phyloP scores from a whole-genome alignment of 2,888 invertebrate species.

The Acrobasis consociella region DNA sequence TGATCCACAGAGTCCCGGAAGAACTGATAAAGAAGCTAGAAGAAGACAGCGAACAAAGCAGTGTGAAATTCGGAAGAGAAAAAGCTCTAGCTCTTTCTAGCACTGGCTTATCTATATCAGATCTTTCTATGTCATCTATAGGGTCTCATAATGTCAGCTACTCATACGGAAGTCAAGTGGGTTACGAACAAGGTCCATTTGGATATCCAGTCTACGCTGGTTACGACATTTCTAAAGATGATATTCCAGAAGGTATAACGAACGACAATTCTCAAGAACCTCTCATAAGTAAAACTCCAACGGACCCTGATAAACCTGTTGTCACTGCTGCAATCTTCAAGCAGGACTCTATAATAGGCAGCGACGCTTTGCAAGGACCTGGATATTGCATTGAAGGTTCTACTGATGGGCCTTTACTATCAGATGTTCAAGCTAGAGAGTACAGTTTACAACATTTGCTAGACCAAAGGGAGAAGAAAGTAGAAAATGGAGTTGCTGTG shows the following conservation, averaged over 20 bases:
- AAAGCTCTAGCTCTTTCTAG: slow-evolving; percentile 83
- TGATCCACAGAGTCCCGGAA: slow-evolving; percentile 72
- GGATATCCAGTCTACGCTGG: slow-evolving; percentile 86
- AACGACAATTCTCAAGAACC: slow-evolving; percentile 76
- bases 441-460: slow-evolving; percentile 71
- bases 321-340: slow-evolving; percentile 88
- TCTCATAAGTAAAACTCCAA: slow-evolving; percentile 71
- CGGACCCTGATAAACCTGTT: slow-evolving; percentile 84
- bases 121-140: slow-evolving; percentile 88
- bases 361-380: slow-evolving; percentile 68
- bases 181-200: slow-evolving; percentile 88
- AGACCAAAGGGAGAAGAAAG: slow-evolving; percentile 64
- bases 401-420: slow-evolving; percentile 75
- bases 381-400: slow-evolving; percentile 78
- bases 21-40: slow-evolving; percentile 62
- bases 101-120: slow-evolving; percentile 92
- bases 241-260: slow-evolving; percentile 58
- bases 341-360: slow-evolving; percentile 81
- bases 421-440: slow-evolving; percentile 77
- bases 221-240: slow-evolving; percentile 74
- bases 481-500: slow-evolving; percentile 68
- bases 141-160: slow-evolving; percentile 89
- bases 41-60: slow-evolving; percentile 63
- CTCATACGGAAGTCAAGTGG: slow-evolving; percentile 90
- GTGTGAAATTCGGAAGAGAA: slow-evolving; percentile 56